These are phyloP conservation scores for Lonchura striata DNA, from an alignment of 2,113 vertebrate genomes.

Conservation along the genomic window DNA sequence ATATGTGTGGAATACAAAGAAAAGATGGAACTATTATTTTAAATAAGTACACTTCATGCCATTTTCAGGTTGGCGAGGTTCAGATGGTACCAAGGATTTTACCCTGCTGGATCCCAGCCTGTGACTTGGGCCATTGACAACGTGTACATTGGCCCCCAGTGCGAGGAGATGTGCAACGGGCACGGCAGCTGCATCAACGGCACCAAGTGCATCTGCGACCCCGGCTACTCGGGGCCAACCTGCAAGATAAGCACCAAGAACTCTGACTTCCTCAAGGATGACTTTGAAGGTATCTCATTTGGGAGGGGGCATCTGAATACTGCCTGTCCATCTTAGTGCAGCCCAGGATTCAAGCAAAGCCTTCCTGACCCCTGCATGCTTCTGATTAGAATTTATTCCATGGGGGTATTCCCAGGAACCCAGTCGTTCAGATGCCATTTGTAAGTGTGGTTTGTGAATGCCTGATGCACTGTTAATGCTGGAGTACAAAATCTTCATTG, in stretches of 20 bases:
- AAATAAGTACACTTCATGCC: not conserved
- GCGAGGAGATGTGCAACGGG: constrained; percentile 94
- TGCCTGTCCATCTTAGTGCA: not conserved
- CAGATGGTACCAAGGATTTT: constrained; percentile 98
- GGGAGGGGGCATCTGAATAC: not conserved
- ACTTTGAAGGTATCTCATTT: constrained; percentile 90
- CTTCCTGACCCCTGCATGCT: not conserved
- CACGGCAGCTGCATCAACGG: constrained; percentile 90
- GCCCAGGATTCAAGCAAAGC: not conserved
- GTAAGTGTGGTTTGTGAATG: not conserved
- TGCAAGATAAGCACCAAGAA: constrained; percentile 90
- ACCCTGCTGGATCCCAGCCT: constrained; percentile 82
- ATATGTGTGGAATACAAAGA: not conserved
- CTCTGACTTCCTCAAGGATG: constrained; percentile 94
- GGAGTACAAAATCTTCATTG: not conserved
- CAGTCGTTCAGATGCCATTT: not conserved
- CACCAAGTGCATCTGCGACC: constrained; percentile 89
- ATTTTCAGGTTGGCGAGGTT: constrained; percentile 88
- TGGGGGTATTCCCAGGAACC: not conserved
- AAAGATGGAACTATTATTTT: not conserved
- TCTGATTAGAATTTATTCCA: not conserved
- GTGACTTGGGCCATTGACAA: constrained; percentile 97
- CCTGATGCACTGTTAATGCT: not conserved
- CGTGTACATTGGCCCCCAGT: constrained; percentile 93
- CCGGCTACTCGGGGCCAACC: constrained; percentile 86